Percentiles rank a stretch among this genome's conserved stretches.
Conservation (phyloP, 2,797 vertebrate species). For the Limosa lapponica region DNA sequence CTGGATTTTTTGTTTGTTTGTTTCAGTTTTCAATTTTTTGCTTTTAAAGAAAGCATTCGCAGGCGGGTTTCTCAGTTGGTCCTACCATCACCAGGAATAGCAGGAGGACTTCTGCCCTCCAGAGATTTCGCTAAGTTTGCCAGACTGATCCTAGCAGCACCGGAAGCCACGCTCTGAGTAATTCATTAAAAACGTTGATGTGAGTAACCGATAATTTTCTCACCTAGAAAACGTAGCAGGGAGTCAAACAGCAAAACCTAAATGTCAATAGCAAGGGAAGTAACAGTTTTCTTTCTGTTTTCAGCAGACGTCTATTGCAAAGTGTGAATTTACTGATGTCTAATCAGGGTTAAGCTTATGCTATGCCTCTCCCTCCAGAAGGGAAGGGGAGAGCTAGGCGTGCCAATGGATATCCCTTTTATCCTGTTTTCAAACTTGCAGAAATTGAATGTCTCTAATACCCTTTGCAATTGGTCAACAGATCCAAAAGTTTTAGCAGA, state of each 20-base stretch:
- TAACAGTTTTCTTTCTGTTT: slow-evolving; percentile 15
- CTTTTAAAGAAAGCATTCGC: neutral
- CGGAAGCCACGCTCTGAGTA: neutral
- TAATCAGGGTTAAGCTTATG: neutral
- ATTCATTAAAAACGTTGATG: neutral
- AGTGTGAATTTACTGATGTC: slow-evolving; percentile 18
- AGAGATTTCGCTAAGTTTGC: neutral
- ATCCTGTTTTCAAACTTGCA: neutral
- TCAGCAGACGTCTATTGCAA: neutral
- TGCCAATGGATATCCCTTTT: neutral
- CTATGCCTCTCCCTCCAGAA: neutral
- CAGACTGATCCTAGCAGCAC: neutral
- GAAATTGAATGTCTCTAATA: neutral
- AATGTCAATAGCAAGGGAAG: neutral
- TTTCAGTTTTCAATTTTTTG: neutral
- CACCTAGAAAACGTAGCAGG: neutral
- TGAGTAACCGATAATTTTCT: slow-evolving; percentile 19
- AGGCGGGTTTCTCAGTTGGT: neutral
- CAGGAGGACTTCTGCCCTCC: neutral
- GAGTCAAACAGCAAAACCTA: slow-evolving; percentile 15
- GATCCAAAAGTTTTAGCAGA: neutral
- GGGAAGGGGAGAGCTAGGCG: neutral
- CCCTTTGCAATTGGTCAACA: neutral
- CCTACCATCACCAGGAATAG: neutral
- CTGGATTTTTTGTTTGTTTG: neutral